Conservation (phyloP, 2,888 invertebrate genomes). For the Tetanocera ferruginea region DNA sequence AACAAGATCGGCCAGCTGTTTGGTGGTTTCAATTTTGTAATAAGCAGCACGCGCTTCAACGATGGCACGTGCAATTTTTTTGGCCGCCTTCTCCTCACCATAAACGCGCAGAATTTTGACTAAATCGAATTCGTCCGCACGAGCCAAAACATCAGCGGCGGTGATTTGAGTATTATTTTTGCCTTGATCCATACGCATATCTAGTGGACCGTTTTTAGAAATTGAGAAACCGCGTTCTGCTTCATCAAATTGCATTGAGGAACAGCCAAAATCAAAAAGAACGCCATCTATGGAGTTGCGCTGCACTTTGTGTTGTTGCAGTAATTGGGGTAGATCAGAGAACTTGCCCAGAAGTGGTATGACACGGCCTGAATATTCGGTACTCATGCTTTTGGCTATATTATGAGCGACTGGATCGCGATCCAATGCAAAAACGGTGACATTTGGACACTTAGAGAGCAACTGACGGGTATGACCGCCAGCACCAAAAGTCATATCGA, state of each 20-base stretch:
- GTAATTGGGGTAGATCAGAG: conserved; percentile 83
- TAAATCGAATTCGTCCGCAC: conserved; percentile 82
- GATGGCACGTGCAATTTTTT: conserved; percentile 88
- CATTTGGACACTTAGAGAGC: conserved; percentile 75
- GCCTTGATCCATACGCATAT: conserved; percentile 95
- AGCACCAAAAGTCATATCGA: conserved; percentile 97
- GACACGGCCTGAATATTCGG: conserved; percentile 79
- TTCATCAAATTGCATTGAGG: conserved; percentile 94
- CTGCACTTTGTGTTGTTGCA: conserved; percentile 74
- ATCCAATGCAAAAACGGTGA: conserved; percentile 85
- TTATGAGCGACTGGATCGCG: conserved; percentile 86
- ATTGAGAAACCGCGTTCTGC: conserved; percentile 88
- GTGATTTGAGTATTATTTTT: conserved; percentile 80
- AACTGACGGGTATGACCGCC: conserved; percentile 89
- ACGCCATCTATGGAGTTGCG: conserved; percentile 85
- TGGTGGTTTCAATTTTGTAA: conserved; percentile 83
- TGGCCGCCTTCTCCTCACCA: conserved; percentile 90
- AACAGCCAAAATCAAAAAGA: conserved; percentile 93
- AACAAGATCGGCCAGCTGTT: conserved; percentile 83
- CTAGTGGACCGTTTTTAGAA: conserved; percentile 87
- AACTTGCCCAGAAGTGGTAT: conserved; percentile 88
- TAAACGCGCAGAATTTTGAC: conserved; percentile 89
- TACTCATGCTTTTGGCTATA: conserved; percentile 76
- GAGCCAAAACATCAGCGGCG: conserved; percentile 88
- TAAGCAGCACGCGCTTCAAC: conserved; percentile 85